Percentiles rank a stretch among this genome's conserved stretches.
Evolutionary conservation across 2,797 vertebrate species (phyloP).

Genomic region (Octomys mimax): DNA sequence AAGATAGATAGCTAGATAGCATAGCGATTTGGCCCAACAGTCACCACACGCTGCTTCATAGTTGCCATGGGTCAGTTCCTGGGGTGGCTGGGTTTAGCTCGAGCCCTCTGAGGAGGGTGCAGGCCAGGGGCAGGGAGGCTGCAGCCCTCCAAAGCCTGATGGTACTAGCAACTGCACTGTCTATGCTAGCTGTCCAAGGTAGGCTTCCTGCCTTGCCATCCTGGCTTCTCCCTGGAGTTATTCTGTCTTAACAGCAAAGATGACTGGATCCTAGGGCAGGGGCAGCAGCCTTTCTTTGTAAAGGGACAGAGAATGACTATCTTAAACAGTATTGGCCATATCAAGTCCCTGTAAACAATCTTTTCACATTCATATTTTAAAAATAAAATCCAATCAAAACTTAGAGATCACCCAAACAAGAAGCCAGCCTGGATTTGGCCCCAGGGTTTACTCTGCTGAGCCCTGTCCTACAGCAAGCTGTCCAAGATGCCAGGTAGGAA

Average conservation of each 20-base stretch:
- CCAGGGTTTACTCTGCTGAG: neutral
- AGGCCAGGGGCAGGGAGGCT: neutral
- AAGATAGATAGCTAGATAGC: neutral
- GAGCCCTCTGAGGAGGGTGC: neutral
- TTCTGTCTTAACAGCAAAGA: neutral
- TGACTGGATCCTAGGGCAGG: neutral
- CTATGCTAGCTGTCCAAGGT: neutral
- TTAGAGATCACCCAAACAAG: neutral
- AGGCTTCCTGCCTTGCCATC: neutral
- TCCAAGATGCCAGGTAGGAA: too few relatives aligned
- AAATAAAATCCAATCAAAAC: neutral
- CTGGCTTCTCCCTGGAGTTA: neutral
- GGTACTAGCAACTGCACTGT: neutral
- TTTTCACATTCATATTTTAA: neutral
- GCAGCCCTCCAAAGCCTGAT: neutral
- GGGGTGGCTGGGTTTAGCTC: too few relatives aligned
- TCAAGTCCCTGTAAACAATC: neutral
- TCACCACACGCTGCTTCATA: neutral
- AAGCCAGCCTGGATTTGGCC: neutral
- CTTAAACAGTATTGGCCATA: neutral
- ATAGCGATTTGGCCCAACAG: neutral
- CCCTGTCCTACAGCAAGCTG: neutral
- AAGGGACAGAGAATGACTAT: neutral
- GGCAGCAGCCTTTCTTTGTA: neutral
- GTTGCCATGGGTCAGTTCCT: neutral